Percentiles rank a stretch among this genome's conserved stretches.
Conservation (phyloP, 2,888 invertebrate species). For the Diloba caeruleocephala region DNA sequence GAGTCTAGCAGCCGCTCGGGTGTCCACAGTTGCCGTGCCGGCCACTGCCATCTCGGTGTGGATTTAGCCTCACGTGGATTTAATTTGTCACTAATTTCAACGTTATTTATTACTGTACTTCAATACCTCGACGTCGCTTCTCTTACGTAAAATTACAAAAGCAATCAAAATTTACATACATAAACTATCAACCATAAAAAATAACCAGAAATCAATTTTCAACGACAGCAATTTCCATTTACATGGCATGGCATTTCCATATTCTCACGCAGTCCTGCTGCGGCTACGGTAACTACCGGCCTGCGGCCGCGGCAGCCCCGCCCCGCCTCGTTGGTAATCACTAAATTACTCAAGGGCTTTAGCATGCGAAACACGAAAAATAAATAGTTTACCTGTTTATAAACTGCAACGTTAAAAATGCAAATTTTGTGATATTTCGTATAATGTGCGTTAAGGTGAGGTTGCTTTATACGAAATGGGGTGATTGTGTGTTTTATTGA, state of each 20-base stretch:
- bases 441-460: slow-evolving; percentile 38
- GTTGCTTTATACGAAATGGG: slow-evolving; percentile 11
- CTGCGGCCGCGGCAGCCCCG: slow-evolving; percentile 53
- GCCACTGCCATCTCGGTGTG: no score
- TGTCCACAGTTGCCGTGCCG: no score
- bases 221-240: slow-evolving; percentile 32
- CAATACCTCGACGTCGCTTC: no score
- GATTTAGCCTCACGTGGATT: no score
- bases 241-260: no score
- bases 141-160: slow-evolving; percentile 2
- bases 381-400: slow-evolving; percentile 75
- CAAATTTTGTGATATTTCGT: slow-evolving; percentile 65
- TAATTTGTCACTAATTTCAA: no score
- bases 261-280: slow-evolving; percentile 50
- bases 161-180: slow-evolving; percentile 22
- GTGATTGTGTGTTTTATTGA: slow-evolving; percentile 1
- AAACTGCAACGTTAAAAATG: slow-evolving; percentile 51
- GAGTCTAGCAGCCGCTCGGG: no score
- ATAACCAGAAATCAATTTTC: slow-evolving; percentile 47
- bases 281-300: slow-evolving; percentile 55
- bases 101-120: no score
- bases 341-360: slow-evolving; percentile 77
- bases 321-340: slow-evolving; percentile 74
- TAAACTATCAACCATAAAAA: slow-evolving; percentile 11
- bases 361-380: slow-evolving; percentile 75